Base-by-base conservation (phyloP, 2,797 vertebrate genomes). In the Acanthopagrus latus region DNA sequence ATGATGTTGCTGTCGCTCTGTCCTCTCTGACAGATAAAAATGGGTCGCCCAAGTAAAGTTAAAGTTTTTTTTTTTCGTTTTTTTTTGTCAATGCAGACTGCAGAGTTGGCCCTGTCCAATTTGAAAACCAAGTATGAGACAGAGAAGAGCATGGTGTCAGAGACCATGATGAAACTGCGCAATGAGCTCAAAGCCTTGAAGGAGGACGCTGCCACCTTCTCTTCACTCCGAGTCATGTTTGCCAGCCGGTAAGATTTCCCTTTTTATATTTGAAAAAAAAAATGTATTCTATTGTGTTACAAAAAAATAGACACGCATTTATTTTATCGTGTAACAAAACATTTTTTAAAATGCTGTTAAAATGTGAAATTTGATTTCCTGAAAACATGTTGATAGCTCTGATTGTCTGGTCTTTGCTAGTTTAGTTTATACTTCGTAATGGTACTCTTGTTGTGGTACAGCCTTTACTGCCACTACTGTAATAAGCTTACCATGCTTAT, bases 121-220 rank as follows among this genome's bases (percentile, higher is more conserved):
- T 84, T 97, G 83, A 97, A 97, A 90, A 95, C 95, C 66, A 97
- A 97, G 85, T 97, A 96, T 3, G 96, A 97, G 88, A 96, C 95
- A 0, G 96, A 97, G 94, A 97, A 97, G 91, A 88, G 93, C 78
- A 90, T 97, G 89, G 95, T 97, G 87, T 94, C 96, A 0, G 96
- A 96, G 83, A 96, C 96, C 5, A 97, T 97, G 96, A 86, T 94
- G 91, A 97, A 96, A 81, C 92, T 97, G 72, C 89, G 96, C 57
- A 96, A 96, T 1, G 96, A 97, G 88, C 94, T 97, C 11, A 97
- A 97, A 82, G 95, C 94, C 38, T 86, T 97, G 80, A 97, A 96
- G 88, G 96, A 97, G 83, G 96, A 97, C 3, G 96, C 96, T 0
- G 96, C 96, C 66, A 97, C 96, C 7, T 97, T 97, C 88, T 97